Conservation (phyloP, 2,113 vertebrate genomes). For the Charadrius vociferus region DNA sequence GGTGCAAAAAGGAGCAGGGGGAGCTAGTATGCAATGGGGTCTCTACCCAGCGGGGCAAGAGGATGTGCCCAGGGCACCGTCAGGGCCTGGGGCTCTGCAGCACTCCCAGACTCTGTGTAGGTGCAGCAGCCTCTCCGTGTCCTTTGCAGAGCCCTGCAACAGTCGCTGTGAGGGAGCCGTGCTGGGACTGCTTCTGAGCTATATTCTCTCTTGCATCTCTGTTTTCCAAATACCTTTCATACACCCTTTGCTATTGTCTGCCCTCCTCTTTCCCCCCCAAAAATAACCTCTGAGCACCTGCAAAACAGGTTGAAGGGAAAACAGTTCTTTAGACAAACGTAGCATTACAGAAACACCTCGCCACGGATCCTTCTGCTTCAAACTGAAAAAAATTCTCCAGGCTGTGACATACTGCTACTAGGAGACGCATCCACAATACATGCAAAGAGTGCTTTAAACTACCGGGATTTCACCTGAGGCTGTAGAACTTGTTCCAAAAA, state of each 20-base stretch:
- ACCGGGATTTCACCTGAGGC: not conserved
- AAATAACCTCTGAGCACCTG: not conserved
- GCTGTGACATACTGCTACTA: not conserved
- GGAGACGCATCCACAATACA: not conserved
- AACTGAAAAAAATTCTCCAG: not conserved
- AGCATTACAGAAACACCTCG: not conserved
- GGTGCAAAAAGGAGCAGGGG: not conserved
- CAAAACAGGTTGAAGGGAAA: not conserved
- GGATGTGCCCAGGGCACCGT: not conserved
- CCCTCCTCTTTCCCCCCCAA: rapidly evolving
- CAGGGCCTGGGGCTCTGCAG: not conserved
- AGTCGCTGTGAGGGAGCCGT: not conserved
- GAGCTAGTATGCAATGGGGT: too few species aligned
- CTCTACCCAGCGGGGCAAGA: not conserved
- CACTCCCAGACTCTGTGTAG: not conserved
- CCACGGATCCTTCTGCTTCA: not conserved
- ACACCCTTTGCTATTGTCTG: not conserved
- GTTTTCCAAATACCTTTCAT: not conserved
- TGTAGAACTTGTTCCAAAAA: not conserved
- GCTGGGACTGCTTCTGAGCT: not conserved
- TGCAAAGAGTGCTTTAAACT: not conserved
- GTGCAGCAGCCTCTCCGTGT: not conserved
- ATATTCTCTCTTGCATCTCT: not conserved
- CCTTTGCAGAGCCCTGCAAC: not conserved
- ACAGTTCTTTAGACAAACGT: not conserved